Conservation (phyloP, 2,888 invertebrate genomes). For the Opisthograptis luteolata region DNA sequence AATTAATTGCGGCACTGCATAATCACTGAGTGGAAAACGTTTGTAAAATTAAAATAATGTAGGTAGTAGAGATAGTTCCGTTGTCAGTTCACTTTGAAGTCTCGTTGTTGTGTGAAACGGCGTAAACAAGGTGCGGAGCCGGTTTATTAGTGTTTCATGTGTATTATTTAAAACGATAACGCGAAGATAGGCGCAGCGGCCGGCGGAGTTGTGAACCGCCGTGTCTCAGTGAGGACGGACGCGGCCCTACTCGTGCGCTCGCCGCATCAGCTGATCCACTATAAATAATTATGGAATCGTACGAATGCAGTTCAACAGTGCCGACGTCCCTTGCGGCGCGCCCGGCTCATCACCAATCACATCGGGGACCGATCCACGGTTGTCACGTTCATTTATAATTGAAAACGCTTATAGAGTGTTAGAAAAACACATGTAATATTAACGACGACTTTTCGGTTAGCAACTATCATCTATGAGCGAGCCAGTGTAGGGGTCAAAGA, state of each 20-base stretch:
- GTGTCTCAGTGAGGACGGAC: slow-evolving; percentile 32
- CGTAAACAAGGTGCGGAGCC: slow-evolving; percentile 61
- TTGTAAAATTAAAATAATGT: slow-evolving; percentile 15
- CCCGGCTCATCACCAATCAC: slow-evolving; percentile 1
- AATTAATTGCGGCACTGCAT: slow-evolving; percentile 10
- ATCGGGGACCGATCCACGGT: not conserved
- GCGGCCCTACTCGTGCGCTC: slow-evolving; percentile 38
- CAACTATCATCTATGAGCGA: not conserved
- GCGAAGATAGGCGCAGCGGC: slow-evolving; percentile 17
- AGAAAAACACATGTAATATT: not conserved
- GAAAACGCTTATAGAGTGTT: slow-evolving; percentile 14
- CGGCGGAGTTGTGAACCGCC: slow-evolving; percentile 4
- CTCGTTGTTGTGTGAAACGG: slow-evolving; percentile 45
- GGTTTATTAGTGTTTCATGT: slow-evolving; percentile 60
- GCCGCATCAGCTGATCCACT: slow-evolving; percentile 76
- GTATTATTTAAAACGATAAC: slow-evolving; percentile 53
- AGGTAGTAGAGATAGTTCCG: slow-evolving; percentile 5
- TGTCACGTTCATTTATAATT: slow-evolving; percentile 19
- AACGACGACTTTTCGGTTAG: not conserved
- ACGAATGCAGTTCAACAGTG: slow-evolving; percentile 61
- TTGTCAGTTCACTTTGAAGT: slow-evolving; percentile 45
- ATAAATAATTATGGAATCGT: slow-evolving; percentile 79
- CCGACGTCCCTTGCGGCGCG: slow-evolving; percentile 19
- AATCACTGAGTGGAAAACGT: slow-evolving; percentile 20
- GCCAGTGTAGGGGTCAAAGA: slow-evolving; percentile 6